These are phyloP conservation scores for Grammomys dolichurus DNA, from an alignment of 2,113 vertebrate genomes.

Conservation along the genomic window DNA sequence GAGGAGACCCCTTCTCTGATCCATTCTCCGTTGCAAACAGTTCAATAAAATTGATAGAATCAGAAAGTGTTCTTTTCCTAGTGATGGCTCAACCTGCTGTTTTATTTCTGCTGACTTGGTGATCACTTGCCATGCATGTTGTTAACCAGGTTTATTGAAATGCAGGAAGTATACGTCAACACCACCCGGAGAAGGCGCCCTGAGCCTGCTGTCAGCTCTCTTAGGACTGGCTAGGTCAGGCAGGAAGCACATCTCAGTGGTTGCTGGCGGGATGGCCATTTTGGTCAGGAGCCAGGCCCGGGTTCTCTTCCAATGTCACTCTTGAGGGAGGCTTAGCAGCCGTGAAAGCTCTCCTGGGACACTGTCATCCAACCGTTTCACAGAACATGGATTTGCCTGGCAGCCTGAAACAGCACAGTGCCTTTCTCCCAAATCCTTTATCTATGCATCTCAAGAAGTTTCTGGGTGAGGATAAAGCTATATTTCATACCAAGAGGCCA, in stretches of 20 bases:
- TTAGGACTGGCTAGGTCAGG: slow-evolving; percentile 14
- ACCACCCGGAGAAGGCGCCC: neutral
- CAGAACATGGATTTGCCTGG: slow-evolving; percentile 74
- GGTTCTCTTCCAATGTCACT: slow-evolving; percentile 68
- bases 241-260: slow-evolving; percentile 41
- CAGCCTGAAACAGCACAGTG: slow-evolving; percentile 63
- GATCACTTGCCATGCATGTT: slow-evolving; percentile 39
- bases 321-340: slow-evolving; percentile 55
- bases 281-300: slow-evolving; percentile 55
- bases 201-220: neutral
- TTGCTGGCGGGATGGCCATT: slow-evolving; percentile 62
- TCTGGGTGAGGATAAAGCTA: neutral
- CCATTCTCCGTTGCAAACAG: slow-evolving; percentile 24
- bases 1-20: neutral
- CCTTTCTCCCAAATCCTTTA: slow-evolving; percentile 75
- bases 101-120: slow-evolving; percentile 73
- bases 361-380: slow-evolving; percentile 62
- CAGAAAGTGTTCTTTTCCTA: slow-evolving; percentile 68
- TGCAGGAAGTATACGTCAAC: slow-evolving; percentile 19
- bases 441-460: slow-evolving; percentile 65
- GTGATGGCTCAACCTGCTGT: slow-evolving; percentile 27
- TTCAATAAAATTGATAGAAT: slow-evolving; percentile 58
- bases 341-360: slow-evolving; percentile 66
- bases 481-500: neutral
- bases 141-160: slow-evolving; percentile 69